Base-by-base conservation (phyloP, 2,888 invertebrate species). In the Sicus ferrugineus region DNA sequence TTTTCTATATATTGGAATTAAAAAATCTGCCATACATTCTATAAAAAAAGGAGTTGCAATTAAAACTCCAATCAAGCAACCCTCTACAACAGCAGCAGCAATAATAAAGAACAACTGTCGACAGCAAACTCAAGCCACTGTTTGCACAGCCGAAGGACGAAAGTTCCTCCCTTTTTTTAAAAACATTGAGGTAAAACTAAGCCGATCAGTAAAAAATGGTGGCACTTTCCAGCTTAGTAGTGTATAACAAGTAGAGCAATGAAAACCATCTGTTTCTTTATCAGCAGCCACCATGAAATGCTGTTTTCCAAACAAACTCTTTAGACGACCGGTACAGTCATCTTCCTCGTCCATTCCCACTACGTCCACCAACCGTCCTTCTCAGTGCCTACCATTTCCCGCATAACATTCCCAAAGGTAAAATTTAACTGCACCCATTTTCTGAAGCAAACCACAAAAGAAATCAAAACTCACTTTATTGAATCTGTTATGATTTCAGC, bases 71-170 rank as follows among this genome's bases (percentile, higher is more conserved):
- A 42, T 42, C 16, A 42, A 42, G n/a, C 42, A 9, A 42, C 42
- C 2, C 2, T 42, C 16, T n/a, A n/a, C n/a, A n/a, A n/a, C n/a
- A n/a, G n/a, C n/a, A n/a, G n/a, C n/a, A n/a, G 42, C 42, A 26
- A 2, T 23, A 54, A 26, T 54, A 26, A 28, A 23, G 54, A 54
- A 54, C 54, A 54, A 14, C 54, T 59, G 59, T 23, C 38, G 7
- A 38, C n/a, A n/a, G 26, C 14, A 54, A 26, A 54, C 16, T 16
- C 38, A 21, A 59, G 5, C 21, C 23, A 14, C 38, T 59, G 59
- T 59, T 59, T 59, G 59, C 23, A 16, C 34, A 59, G 19, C 34
- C 11, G 59, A 59, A 38, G 23, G 54, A 26, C 14, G n/a, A n/a
- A n/a, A n/a, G n/a, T n/a, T n/a, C n/a, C n/a, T n/a, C n/a, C n/a